Conservation (phyloP, 2,797 vertebrate species). For the Anguilla megastoma region DNA sequence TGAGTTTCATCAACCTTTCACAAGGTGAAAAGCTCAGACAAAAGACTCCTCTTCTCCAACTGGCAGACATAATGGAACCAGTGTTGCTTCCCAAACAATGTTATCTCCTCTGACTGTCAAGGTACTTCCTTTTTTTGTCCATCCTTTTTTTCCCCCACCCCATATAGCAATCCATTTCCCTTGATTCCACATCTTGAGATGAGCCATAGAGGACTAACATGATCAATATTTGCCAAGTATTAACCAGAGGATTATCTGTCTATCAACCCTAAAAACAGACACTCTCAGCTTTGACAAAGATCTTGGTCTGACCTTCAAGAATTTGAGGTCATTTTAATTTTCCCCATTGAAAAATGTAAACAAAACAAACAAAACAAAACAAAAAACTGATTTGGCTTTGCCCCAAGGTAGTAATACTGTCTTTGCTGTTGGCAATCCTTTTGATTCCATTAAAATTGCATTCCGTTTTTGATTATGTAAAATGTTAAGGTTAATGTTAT, state of each 20-base stretch:
- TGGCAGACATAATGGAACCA: slow-evolving; percentile 50
- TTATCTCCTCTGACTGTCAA: slow-evolving; percentile 67
- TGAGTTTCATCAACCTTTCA: slow-evolving; percentile 47
- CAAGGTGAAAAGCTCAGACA: slow-evolving; percentile 52
- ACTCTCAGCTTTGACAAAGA: slow-evolving; percentile 76
- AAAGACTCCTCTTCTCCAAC: slow-evolving; percentile 54
- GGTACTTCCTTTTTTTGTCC: slow-evolving; percentile 62
- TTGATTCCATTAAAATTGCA: background rate
- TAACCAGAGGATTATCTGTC: slow-evolving; percentile 80
- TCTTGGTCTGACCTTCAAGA: slow-evolving; percentile 70
- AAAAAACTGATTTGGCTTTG: background rate
- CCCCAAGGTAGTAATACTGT: background rate
- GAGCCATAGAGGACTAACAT: slow-evolving; percentile 60
- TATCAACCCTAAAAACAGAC: slow-evolving; percentile 74
- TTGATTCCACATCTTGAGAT: slow-evolving; percentile 69
- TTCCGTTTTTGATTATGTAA: background rate
- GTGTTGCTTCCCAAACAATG: slow-evolving; percentile 54
- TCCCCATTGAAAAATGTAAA: background rate
- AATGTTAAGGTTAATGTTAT: background rate
- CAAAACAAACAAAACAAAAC: background rate
- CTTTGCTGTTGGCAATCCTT: background rate
- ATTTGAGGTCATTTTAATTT: slow-evolving; percentile 47
- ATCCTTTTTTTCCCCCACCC: slow-evolving; percentile 43
- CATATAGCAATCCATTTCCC: slow-evolving; percentile 74
- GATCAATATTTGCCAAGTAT: slow-evolving; percentile 84